These are phyloP conservation scores for Phortica okadai DNA, from an alignment of 2,888 invertebrate genomes.

Conservation along the genomic window DNA sequence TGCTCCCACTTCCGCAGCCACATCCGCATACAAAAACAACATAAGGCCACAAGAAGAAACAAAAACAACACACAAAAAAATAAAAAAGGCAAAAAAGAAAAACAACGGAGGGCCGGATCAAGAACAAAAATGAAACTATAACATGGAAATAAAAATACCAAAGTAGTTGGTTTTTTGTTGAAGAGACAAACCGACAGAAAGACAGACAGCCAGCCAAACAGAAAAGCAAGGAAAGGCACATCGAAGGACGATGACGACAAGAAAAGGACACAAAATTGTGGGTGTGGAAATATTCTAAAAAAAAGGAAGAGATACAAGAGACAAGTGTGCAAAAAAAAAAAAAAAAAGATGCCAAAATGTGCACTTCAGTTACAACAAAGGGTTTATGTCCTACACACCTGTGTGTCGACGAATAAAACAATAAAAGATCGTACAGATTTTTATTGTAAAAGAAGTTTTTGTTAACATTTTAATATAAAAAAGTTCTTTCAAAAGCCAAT, in stretches of 20 bases:
- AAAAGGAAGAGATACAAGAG: constrained; percentile 13
- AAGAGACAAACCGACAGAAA: not conserved
- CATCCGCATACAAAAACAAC: constrained; percentile 13
- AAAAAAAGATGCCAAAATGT: not conserved
- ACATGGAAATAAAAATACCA: constrained; percentile 17
- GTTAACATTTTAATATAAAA: too few species aligned
- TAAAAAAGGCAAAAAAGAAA: constrained; percentile 33
- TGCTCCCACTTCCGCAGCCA: constrained; percentile 10
- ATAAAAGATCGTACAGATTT: too few species aligned
- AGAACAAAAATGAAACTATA: constrained; percentile 36
- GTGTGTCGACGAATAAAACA: not conserved
- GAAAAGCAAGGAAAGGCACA: not conserved
- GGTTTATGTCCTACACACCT: not conserved
- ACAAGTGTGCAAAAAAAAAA: not conserved
- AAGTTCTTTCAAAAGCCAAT: too few species aligned
- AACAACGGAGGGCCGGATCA: not conserved
- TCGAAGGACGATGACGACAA: not conserved
- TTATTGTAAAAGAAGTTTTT: too few species aligned
- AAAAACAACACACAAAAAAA: constrained; percentile 30
- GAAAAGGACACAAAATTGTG: not conserved
- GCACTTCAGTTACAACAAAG: not conserved
- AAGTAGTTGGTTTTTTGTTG: constrained; percentile 1
- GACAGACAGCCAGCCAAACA: not conserved
- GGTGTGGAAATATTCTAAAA: constrained; percentile 2
- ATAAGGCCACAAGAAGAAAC: not conserved